Conservation (phyloP, 2,888 invertebrate species). For the Deilephila porcellus region DNA sequence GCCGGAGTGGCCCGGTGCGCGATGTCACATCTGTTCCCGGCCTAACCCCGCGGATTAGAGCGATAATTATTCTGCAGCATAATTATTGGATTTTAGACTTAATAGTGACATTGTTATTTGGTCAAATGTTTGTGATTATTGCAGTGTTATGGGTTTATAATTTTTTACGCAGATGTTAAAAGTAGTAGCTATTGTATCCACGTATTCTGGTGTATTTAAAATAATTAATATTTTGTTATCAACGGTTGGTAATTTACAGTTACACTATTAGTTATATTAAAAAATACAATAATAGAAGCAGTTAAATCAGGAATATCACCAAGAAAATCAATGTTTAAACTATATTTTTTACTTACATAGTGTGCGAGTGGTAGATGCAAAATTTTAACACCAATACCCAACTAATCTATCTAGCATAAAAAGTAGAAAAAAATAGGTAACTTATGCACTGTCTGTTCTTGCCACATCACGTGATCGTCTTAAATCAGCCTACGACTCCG, state of each 20-base stretch:
- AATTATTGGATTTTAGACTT: slow-evolving; percentile 78
- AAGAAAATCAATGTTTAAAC: no score
- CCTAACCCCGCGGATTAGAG: slow-evolving; percentile 75
- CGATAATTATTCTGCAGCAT: slow-evolving; percentile 81
- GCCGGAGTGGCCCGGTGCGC: slow-evolving; percentile 79
- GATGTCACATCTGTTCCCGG: slow-evolving; percentile 76
- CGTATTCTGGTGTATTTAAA: not conserved
- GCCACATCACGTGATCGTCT: no score
- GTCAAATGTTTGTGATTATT: slow-evolving; percentile 24
- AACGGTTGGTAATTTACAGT: not conserved
- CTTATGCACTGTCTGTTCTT: no score
- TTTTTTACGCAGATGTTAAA: not conserved
- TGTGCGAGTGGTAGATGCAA: no score
- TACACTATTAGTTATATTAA: no score
- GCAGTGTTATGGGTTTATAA: not conserved
- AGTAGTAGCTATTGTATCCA: not conserved
- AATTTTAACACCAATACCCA: no score
- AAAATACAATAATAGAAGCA: no score
- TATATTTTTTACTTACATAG: no score
- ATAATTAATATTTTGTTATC: not conserved
- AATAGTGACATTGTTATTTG: slow-evolving; percentile 39
- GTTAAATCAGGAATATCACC: no score
- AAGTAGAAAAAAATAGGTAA: no score
- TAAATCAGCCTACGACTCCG: no score
- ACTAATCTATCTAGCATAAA: no score